A percentile compares a stretch with the other conserved stretches of the same genome.
phyloP scores from a whole-genome alignment of 2,797 vertebrate species.

The Sebastes hopkinsi region DNA sequence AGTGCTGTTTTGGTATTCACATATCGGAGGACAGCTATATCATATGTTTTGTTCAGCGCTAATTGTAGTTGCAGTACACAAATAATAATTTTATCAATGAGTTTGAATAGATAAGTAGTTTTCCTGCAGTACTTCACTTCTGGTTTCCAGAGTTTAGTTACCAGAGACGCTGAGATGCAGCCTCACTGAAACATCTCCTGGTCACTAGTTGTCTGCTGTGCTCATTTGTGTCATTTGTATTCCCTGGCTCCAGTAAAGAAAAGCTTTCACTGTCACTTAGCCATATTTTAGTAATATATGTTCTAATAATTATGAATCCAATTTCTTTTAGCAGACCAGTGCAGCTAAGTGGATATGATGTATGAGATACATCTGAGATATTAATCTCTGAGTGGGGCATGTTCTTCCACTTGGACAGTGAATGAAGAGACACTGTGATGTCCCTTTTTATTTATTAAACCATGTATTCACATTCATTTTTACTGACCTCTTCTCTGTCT shows the following conservation, averaged over 20 bases:
- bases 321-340: neutral
- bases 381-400: neutral
- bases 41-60: neutral
- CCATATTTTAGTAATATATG: no score
- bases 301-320: no score
- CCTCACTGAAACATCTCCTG: neutral
- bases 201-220: neutral
- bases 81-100: neutral
- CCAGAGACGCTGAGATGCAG: neutral
- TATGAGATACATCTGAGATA: neutral
- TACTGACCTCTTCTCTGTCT: neutral
- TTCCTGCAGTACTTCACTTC: neutral
- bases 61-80: neutral
- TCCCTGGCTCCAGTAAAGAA: no score
- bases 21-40: neutral
- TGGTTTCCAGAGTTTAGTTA: neutral
- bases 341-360: neutral
- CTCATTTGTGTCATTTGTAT: neutral
- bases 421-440: neutral
- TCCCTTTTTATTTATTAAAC: neutral
- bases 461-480: neutral
- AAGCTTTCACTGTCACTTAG: no score
- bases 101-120: neutral
- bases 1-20: neutral
- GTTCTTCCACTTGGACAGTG: neutral